These are phyloP conservation scores for Achlya flavicornis DNA, from an alignment of 2,888 invertebrate species.

Conservation along the genomic window DNA sequence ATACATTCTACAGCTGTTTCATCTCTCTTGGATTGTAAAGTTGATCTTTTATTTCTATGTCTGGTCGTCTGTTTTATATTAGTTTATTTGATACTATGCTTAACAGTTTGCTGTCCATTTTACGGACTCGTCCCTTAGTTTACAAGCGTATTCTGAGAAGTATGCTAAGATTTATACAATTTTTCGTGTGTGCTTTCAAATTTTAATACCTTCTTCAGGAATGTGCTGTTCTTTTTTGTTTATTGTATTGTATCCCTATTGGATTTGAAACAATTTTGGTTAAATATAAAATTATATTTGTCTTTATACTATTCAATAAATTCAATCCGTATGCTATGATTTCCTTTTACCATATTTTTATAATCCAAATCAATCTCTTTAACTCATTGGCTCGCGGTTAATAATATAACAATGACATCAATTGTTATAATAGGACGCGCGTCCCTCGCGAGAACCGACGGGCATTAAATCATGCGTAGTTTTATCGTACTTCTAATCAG, in stretches of 20 bases:
- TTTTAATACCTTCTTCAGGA: slow-evolving; percentile 21
- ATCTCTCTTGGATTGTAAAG: slow-evolving; percentile 16
- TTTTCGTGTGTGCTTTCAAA: slow-evolving; percentile 29
- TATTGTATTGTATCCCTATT: slow-evolving; percentile 41
- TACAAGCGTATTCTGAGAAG: background rate
- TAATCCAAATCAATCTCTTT: slow-evolving; percentile 9
- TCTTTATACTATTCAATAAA: background rate
- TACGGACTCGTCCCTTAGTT: background rate
- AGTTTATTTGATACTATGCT: slow-evolving; percentile 7
- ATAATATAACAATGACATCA: too few relatives aligned
- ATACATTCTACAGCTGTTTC: slow-evolving; percentile 15
- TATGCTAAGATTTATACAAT: background rate
- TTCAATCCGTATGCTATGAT: background rate
- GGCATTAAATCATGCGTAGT: background rate
- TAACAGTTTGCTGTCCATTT: slow-evolving; percentile 2
- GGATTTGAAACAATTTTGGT: slow-evolving; percentile 38
- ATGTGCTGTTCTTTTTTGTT: background rate
- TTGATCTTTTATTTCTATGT: slow-evolving; percentile 4
- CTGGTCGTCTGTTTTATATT: background rate
- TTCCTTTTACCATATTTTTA: background rate
- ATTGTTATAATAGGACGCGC: too few relatives aligned
- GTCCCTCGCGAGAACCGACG: too few relatives aligned
- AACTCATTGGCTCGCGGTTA: too few relatives aligned
- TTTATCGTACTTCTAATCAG: slow-evolving; percentile 3
- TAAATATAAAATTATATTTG: slow-evolving; percentile 23